Conservation (phyloP, 2,888 invertebrate species). For the Lypha dubia region DNA sequence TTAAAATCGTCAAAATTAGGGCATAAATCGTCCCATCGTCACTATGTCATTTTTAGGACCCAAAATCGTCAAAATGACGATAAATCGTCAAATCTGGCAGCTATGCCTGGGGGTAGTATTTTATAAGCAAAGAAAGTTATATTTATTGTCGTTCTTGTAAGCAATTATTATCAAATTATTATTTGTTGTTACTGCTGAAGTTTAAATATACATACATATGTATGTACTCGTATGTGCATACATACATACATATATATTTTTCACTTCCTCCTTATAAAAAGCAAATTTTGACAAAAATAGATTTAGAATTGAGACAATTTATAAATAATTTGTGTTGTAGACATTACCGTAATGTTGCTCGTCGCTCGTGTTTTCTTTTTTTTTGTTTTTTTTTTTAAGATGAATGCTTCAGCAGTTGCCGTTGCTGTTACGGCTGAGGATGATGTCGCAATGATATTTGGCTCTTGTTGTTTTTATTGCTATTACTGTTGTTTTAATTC, state of each 20-base stretch:
- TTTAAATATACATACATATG: no score
- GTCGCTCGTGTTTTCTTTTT: constrained; percentile 19
- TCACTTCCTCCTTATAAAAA: constrained; percentile 71
- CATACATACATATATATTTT: constrained; percentile 50
- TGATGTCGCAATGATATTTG: constrained; percentile 69
- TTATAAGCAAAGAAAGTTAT: not conserved
- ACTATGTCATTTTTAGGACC: no score
- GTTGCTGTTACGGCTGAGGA: constrained; percentile 45
- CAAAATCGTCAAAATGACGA: no score
- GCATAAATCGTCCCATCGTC: no score
- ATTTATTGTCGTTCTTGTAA: not conserved
- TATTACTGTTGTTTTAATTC: constrained; percentile 61
- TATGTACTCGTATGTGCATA: not conserved
- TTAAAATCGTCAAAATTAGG: no score
- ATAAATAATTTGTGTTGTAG: constrained; percentile 71
- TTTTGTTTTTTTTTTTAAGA: constrained; percentile 11
- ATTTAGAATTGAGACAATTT: constrained; percentile 73
- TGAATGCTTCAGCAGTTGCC: constrained; percentile 8
- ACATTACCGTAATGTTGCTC: constrained; percentile 60
- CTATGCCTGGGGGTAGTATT: not conserved
- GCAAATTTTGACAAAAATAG: constrained; percentile 73
- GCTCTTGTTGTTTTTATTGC: constrained; percentile 33
- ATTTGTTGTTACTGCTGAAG: no score
- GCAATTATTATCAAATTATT: constrained; percentile 2
- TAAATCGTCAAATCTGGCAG: no score